These are phyloP conservation scores for Limenitis camilla DNA, from an alignment of 2,888 invertebrate species.

Conservation along the genomic window DNA sequence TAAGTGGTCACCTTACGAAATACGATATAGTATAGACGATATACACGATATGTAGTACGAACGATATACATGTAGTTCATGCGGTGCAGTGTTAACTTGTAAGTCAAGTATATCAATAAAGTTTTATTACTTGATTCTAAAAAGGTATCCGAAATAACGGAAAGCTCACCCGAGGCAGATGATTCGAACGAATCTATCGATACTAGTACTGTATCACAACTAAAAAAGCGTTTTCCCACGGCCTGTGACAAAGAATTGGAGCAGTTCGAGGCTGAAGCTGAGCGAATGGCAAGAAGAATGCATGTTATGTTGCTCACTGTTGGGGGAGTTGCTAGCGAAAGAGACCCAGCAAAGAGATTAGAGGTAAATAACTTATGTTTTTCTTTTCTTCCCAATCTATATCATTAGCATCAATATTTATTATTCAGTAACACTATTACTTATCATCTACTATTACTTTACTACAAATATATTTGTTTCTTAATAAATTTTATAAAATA, in stretches of 20 bases:
- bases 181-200: slow-evolving; percentile 14
- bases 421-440: too few species aligned
- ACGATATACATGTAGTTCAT: too few species aligned
- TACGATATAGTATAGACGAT: too few species aligned
- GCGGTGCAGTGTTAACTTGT: too few species aligned
- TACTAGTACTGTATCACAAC: slow-evolving; percentile 21
- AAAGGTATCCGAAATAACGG: slow-evolving; percentile 11
- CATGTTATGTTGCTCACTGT: slow-evolving; percentile 75
- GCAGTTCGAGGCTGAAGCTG: slow-evolving; percentile 36
- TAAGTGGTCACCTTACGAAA: too few species aligned
- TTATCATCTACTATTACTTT: too few species aligned
- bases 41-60: too few species aligned
- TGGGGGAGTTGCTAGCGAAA: slow-evolving; percentile 72
- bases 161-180: slow-evolving; percentile 10
- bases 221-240: slow-evolving; percentile 28
- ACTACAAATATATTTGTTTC: too few species aligned
- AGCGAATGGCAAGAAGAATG: slow-evolving; percentile 71
- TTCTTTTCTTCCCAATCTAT: too few species aligned
- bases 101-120: background rate
- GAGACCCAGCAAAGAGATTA: slow-evolving; percentile 76
- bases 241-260: slow-evolving; percentile 34
- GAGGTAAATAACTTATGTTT: slow-evolving; percentile 62
- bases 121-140: background rate
- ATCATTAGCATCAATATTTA: too few species aligned
- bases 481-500: background rate